Conservation (phyloP, 37 sponge, comb jelly and placozoan genomes). For the Ephydatia muelleri region DNA sequence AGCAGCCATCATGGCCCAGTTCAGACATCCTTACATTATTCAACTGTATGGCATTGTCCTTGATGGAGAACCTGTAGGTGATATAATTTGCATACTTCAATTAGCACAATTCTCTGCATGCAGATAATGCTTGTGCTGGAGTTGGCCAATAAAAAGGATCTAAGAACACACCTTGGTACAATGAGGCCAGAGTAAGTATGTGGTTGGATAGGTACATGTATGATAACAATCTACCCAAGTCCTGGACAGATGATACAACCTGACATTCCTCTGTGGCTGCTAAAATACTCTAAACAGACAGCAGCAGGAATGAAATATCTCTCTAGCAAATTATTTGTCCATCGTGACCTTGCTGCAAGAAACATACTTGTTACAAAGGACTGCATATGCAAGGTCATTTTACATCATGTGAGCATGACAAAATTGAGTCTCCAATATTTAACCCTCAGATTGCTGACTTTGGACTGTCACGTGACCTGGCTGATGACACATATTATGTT, state of each 20-base stretch:
- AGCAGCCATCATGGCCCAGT: conserved; percentile 57
- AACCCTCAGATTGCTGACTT: conserved; percentile 50
- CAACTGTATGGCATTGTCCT: conserved; percentile 45
- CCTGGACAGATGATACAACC: not conserved
- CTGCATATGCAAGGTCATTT: not conserved
- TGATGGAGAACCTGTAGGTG: conserved; percentile 37
- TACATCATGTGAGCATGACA: too few species aligned
- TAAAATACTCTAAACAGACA: not conserved
- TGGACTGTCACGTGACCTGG: conserved; percentile 45
- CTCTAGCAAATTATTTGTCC: not conserved
- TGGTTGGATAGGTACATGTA: not conserved
- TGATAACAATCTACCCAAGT: not conserved
- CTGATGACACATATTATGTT: conserved; percentile 20
- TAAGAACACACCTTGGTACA: conserved; percentile 6
- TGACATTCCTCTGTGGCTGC: not conserved
- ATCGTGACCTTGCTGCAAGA: not conserved
- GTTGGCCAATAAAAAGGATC: conserved; percentile 24
- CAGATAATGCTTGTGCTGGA: conserved; percentile 43
- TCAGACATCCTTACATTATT: conserved; percentile 43
- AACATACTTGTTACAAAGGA: not conserved
- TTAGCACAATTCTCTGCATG: not conserved
- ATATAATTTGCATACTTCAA: not conserved
- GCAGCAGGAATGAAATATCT: not conserved
- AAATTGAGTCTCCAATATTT: not conserved
- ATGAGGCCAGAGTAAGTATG: not conserved